Evolutionary conservation across 1,140 invertebrate genomes (phyloP).

Genomic region (Hesperophylax magnus): DNA sequence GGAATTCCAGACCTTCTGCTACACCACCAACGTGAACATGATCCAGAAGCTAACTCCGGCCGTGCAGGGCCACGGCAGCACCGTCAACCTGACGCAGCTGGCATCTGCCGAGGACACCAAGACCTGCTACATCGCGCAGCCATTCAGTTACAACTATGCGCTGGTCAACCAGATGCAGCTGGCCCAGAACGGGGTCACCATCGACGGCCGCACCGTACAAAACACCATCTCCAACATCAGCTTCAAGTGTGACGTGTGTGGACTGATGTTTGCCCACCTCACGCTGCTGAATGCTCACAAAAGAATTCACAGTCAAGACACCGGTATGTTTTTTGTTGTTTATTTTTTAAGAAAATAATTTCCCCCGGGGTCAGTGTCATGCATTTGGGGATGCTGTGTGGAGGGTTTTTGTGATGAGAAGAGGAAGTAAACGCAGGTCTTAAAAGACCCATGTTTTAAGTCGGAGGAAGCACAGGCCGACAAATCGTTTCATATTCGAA

Average conservation of each 20-base stretch:
- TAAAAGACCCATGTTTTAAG: too few species aligned
- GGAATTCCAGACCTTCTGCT: slow-evolving; percentile 78
- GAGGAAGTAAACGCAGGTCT: too few species aligned
- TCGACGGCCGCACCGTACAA: slow-evolving; percentile 61
- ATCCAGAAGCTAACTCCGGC: slow-evolving; percentile 73
- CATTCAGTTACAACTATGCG: slow-evolving; percentile 80
- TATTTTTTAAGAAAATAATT: too few species aligned
- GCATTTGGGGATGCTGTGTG: too few species aligned
- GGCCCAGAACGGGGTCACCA: slow-evolving; percentile 67
- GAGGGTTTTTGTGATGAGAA: too few species aligned
- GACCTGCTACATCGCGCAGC: slow-evolving; percentile 80
- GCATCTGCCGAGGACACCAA: slow-evolving; percentile 74
- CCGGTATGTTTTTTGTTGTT: slow-evolving; percentile 60
- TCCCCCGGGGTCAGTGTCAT: too few species aligned
- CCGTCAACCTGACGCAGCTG: slow-evolving; percentile 77
- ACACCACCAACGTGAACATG: slow-evolving; percentile 78
- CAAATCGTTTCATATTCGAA: too few species aligned
- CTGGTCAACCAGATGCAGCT: slow-evolving; percentile 76
- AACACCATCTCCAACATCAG: slow-evolving; percentile 84
- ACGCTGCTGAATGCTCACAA: slow-evolving; percentile 86
- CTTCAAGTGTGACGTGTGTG: slow-evolving; percentile 89
- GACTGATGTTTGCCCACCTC: slow-evolving; percentile 84
- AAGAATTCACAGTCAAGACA: slow-evolving; percentile 79
- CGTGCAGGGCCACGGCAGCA: slow-evolving; percentile 67
- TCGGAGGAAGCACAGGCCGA: too few species aligned